Evolutionary conservation across 2,113 vertebrate species (phyloP).

Genomic region (Hirundichthys speculiger): DNA sequence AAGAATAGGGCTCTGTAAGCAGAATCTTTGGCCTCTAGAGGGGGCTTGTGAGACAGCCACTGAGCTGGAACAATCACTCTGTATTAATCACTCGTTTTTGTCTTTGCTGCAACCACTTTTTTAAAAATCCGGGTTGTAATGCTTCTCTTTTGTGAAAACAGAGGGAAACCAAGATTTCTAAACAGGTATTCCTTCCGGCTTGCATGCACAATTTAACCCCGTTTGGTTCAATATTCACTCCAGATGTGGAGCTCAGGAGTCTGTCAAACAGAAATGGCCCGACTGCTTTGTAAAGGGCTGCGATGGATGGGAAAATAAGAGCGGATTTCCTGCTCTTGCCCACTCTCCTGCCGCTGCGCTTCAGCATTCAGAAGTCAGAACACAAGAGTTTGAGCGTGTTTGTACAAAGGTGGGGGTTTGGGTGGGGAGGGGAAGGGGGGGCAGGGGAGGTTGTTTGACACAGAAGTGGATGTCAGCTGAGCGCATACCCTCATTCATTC

Average conservation of each 20-base stretch:
- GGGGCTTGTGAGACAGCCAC: slow-evolving; percentile 23
- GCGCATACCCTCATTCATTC: slow-evolving; percentile 30
- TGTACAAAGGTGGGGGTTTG: not conserved
- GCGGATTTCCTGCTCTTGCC: slow-evolving; percentile 56
- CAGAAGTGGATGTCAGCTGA: slow-evolving; percentile 62
- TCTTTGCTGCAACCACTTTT: not conserved
- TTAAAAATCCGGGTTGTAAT: no score
- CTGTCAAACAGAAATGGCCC: slow-evolving; percentile 39
- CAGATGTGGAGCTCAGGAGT: slow-evolving; percentile 67
- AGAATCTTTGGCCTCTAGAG: slow-evolving; percentile 21
- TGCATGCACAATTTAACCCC: slow-evolving; percentile 32
- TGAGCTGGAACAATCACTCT: not conserved
- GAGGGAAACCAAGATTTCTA: slow-evolving; percentile 17
- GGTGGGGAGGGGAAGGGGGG: no score
- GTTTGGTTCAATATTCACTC: slow-evolving; percentile 50
- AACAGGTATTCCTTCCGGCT: slow-evolving; percentile 26
- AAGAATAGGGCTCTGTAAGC: not conserved
- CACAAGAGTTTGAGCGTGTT: slow-evolving; percentile 31
- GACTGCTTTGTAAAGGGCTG: slow-evolving; percentile 35
- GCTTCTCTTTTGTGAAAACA: not conserved
- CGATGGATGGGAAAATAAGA: slow-evolving; percentile 60
- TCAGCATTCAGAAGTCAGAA: slow-evolving; percentile 33
- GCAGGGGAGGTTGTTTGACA: slow-evolving; percentile 38
- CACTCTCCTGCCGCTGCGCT: slow-evolving; percentile 24
- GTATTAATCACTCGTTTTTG: not conserved